phyloP scores from a whole-genome alignment of 2,797 vertebrate species.

The Gallinago nigripennis region DNA sequence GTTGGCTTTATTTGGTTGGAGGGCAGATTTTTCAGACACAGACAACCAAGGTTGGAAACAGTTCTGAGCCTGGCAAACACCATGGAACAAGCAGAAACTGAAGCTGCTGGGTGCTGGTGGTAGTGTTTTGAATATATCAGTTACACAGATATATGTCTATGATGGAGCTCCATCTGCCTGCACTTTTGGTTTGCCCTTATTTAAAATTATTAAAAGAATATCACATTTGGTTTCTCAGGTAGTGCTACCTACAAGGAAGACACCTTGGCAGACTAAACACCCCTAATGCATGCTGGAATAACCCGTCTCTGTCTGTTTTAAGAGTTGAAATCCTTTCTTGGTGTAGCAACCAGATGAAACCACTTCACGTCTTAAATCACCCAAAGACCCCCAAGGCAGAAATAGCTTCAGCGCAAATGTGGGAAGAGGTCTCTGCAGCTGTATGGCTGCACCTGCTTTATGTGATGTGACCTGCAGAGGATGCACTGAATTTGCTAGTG shows the following conservation, averaged over 20 bases:
- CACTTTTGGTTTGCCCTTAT: neutral
- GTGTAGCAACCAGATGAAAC: neutral
- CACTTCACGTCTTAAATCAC: neutral
- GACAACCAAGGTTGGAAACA: neutral
- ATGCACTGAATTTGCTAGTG: neutral
- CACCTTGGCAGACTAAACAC: neutral
- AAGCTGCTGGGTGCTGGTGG: neutral
- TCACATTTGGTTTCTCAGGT: neutral
- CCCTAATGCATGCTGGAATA: neutral
- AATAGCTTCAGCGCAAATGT: neutral
- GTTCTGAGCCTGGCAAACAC: neutral
- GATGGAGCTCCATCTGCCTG: neutral
- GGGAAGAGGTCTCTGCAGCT: neutral
- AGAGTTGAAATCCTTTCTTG: constrained; percentile 5
- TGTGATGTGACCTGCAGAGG: neutral
- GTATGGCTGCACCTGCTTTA: neutral
- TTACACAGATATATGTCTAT: neutral
- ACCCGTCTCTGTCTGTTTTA: neutral
- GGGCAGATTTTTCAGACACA: neutral
- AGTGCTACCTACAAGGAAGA: neutral
- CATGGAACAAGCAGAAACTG: neutral
- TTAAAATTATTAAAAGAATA: neutral
- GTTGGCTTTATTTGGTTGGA: neutral
- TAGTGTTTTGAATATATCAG: neutral
- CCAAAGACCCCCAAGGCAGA: neutral